phyloP scores from a whole-genome alignment of 2,797 vertebrate species.

The Phataginus tricuspis region DNA sequence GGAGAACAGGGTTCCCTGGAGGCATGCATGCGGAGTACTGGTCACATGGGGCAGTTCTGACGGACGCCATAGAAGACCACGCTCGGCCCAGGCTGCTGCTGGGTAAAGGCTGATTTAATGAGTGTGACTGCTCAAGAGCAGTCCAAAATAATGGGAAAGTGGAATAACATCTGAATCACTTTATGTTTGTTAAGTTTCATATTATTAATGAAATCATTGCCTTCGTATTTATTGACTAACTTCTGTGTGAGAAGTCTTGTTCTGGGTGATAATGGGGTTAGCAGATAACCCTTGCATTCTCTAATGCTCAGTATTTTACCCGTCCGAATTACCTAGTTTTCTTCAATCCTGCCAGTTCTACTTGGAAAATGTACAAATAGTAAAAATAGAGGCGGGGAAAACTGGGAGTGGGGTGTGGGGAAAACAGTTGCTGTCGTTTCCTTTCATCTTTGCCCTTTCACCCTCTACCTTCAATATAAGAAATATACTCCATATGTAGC shows the following conservation, averaged over 20 bases:
- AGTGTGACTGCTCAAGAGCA: background rate
- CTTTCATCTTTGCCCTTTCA: background rate
- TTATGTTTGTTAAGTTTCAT: background rate
- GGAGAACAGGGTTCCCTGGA: background rate
- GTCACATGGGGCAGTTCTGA: background rate
- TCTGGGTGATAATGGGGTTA: background rate
- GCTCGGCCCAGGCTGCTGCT: background rate
- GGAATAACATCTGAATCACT: background rate
- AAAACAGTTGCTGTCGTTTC: background rate
- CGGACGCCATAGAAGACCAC: accelerated
- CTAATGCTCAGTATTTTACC: background rate
- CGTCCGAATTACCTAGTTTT: background rate
- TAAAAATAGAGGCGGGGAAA: background rate
- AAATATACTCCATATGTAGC: background rate
- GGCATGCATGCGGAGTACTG: too few relatives aligned
- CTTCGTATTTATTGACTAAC: background rate
- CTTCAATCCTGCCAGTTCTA: background rate
- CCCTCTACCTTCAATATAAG: background rate
- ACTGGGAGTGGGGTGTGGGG: background rate
- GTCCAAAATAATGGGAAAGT: too few relatives aligned
- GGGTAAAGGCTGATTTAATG: background rate
- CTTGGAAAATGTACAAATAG: background rate
- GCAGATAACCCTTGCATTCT: background rate
- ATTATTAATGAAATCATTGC: background rate
- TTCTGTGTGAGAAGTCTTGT: background rate